Evolutionary conservation across 2,888 invertebrate species (phyloP).

Genomic region (Meta bourneti): DNA sequence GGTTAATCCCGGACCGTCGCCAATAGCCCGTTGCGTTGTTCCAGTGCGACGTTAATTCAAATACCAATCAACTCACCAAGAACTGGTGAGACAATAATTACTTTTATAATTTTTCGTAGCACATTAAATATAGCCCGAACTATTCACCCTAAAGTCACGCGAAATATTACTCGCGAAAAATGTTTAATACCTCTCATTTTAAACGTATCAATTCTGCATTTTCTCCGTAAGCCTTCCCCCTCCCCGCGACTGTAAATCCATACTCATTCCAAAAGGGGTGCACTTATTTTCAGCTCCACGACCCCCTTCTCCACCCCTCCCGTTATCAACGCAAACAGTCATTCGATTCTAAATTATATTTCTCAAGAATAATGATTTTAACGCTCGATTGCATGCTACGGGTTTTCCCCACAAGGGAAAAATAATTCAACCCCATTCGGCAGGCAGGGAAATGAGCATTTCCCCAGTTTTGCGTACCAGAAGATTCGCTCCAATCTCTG

Average conservation of each 20-base stretch:
- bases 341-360: conserved; percentile 39
- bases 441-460: conserved; percentile 45
- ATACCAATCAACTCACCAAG: no score
- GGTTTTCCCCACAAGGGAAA: conserved; percentile 36
- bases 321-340: conserved; percentile 8
- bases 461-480: conserved; percentile 37
- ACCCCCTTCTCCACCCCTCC: not conserved
- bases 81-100: no score
- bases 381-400: conserved; percentile 35
- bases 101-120: no score
- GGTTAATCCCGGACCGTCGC: no score
- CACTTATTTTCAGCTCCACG: no score
- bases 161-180: not conserved
- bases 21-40: no score
- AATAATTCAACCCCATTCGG: conserved; percentile 39
- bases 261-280: not conserved
- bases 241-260: not conserved
- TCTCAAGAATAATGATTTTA: conserved; percentile 5
- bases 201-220: not conserved
- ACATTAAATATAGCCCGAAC: not conserved
- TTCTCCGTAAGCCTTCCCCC: not conserved
- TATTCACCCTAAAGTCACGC: not conserved
- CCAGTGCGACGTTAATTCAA: no score
- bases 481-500: conserved; percentile 16
- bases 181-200: not conserved